phyloP scores from a whole-genome alignment of 53 echinoderm and acorn worm genomes.

The Luidia sarsii region DNA sequence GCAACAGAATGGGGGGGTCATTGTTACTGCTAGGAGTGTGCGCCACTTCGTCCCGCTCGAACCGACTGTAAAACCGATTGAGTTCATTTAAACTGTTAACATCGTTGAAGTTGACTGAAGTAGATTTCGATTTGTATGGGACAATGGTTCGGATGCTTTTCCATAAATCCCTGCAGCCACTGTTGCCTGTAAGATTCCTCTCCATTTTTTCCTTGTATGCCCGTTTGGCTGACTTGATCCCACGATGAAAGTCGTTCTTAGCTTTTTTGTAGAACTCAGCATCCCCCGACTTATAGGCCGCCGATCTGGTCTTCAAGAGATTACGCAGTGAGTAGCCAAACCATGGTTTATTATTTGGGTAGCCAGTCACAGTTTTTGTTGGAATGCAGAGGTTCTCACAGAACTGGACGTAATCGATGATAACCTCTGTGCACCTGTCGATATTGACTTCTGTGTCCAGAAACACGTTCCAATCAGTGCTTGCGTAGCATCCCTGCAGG shows the following conservation, averaged over 20 bases:
- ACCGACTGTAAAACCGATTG: slow-evolving; percentile 2
- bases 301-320: no score
- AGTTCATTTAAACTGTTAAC: neutral
- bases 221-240: no score
- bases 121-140: slow-evolving; percentile 8
- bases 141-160: neutral
- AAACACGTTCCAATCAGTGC: slow-evolving; percentile 11
- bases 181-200: neutral
- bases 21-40: neutral
- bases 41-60: neutral
- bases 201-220: neutral
- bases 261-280: no score
- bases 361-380: no score
- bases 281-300: no score
- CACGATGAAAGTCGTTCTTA: no score
- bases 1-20: neutral
- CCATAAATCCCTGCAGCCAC: neutral
- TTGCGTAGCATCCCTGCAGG: neutral
- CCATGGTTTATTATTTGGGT: no score
- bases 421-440: neutral
- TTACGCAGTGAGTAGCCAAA: no score
- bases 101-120: neutral
- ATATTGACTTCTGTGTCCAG: neutral
- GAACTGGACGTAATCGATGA: neutral
- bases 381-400: no score